Percentiles rank a stretch among this genome's conserved stretches.
phyloP scores from a whole-genome alignment of 2,113 vertebrate species.

The Notothenia coriiceps region DNA sequence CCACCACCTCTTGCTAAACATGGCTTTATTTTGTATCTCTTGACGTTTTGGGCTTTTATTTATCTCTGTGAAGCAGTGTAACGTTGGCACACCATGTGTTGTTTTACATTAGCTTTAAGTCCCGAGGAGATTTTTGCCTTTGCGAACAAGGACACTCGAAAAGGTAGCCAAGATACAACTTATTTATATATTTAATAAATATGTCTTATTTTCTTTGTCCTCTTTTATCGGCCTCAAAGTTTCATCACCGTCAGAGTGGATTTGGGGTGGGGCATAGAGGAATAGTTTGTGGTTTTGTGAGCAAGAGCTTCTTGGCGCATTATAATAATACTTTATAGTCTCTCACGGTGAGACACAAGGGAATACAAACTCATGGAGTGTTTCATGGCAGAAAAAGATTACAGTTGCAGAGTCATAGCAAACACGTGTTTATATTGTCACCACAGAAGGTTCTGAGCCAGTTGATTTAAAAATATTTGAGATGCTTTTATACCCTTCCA shows the following conservation, averaged over 20 bases:
- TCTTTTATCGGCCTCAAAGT: too few relatives aligned
- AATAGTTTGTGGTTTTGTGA: slow-evolving; percentile 45
- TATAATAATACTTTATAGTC: slow-evolving; percentile 62
- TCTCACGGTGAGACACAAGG: slow-evolving; percentile 35
- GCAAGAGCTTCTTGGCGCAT: slow-evolving; percentile 45
- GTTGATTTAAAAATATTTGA: slow-evolving; percentile 49
- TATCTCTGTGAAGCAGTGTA: slow-evolving; percentile 82
- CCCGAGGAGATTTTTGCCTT: slow-evolving; percentile 84
- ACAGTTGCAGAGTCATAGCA: slow-evolving; percentile 54
- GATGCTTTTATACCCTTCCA: slow-evolving; percentile 33
- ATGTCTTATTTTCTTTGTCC: slow-evolving; percentile 6
- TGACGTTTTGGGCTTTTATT: slow-evolving; percentile 77
- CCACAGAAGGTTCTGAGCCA: slow-evolving; percentile 16
- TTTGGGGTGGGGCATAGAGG: slow-evolving; percentile 18
- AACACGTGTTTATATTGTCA: slow-evolving; percentile 57
- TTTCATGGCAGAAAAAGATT: slow-evolving; percentile 52
- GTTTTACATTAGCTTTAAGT: slow-evolving; percentile 88
- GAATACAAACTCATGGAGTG: slow-evolving; percentile 45
- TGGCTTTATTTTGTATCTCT: slow-evolving; percentile 51
- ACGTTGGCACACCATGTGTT: slow-evolving; percentile 83
- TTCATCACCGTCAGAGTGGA: slow-evolving; percentile 14
- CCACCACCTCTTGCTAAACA: slow-evolving; percentile 67
- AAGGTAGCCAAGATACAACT: slow-evolving; percentile 74
- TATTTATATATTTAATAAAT: too few relatives aligned
- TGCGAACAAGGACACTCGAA: slow-evolving; percentile 75